Conservation (phyloP, 2,113 vertebrate species). For the Cynoglossus semilaevis region DNA sequence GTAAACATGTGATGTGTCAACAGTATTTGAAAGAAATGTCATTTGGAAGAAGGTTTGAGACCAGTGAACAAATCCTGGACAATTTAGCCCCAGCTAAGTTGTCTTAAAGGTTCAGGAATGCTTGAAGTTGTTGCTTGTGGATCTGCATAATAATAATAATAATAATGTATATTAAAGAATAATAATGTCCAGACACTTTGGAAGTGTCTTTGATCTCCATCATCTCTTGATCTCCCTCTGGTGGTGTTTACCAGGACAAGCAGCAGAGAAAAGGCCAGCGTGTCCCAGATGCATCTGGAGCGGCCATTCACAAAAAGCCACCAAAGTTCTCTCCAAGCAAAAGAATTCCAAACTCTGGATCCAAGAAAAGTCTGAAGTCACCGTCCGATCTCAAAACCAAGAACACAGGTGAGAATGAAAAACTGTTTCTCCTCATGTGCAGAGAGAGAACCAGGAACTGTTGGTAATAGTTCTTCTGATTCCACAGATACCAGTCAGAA, state of each 20-base stretch:
- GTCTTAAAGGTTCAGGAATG: too few species aligned
- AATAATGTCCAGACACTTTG: too few species aligned
- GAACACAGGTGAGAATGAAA: slow-evolving; percentile 58
- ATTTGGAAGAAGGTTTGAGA: too few species aligned
- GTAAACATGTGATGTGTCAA: too few species aligned
- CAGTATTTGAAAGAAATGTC: too few species aligned
- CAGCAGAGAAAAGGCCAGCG: slow-evolving; percentile 81
- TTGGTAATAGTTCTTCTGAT: slow-evolving; percentile 1
- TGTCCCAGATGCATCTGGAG: slow-evolving; percentile 52
- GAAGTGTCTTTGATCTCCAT: too few species aligned
- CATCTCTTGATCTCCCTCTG: slow-evolving; percentile 23
- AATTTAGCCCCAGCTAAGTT: too few species aligned
- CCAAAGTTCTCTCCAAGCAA: slow-evolving; percentile 50
- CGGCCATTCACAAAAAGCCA: slow-evolving; percentile 60
- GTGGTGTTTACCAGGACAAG: slow-evolving; percentile 75
- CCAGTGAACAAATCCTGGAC: too few species aligned
- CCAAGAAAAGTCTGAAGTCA: slow-evolving; percentile 32
- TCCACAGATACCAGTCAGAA: slow-evolving; percentile 69
- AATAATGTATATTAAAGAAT: too few species aligned
- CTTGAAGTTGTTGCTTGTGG: too few species aligned
- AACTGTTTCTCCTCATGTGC: neutral
- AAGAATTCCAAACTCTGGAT: slow-evolving; percentile 26
- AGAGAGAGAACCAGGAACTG: neutral
- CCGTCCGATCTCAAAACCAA: slow-evolving; percentile 76
- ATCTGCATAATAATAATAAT: too few species aligned